Percentiles rank a stretch among this genome's conserved stretches.
phyloP scores from a whole-genome alignment of 2,888 invertebrate genomes.

The Oscheius onirici region DNA sequence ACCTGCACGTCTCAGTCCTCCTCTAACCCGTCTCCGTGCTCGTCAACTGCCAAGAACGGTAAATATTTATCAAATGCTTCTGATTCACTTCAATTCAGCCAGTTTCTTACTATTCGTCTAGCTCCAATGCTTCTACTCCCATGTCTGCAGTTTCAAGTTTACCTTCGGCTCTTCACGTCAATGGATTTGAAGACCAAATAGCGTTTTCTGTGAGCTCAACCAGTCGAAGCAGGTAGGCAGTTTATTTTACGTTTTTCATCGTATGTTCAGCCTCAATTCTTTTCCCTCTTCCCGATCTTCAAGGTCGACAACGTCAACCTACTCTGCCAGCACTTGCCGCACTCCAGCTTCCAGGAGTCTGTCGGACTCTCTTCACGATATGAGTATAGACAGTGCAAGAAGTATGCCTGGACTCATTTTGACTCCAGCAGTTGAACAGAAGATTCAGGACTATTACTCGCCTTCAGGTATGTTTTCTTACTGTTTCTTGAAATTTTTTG shows the following conservation, averaged over 20 bases:
- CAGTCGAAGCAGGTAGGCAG: neutral
- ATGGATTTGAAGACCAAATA: slow-evolving; percentile 21
- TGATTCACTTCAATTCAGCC: neutral
- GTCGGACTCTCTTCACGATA: neutral
- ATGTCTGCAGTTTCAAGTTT: neutral
- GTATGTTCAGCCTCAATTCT: too few species aligned
- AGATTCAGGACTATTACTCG: neutral
- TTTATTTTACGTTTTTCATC: neutral
- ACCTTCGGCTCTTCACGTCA: slow-evolving; percentile 17
- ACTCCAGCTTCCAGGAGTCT: neutral
- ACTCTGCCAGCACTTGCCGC: neutral
- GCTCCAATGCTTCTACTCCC: neutral
- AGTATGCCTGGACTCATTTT: slow-evolving; percentile 7
- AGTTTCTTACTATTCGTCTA: neutral
- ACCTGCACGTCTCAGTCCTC: neutral
- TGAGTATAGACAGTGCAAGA: neutral
- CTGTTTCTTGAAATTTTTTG: neutral
- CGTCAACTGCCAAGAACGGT: too few species aligned
- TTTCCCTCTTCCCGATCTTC: neutral
- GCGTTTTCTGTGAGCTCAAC: neutral
- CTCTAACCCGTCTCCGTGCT: too few species aligned
- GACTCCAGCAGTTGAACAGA: slow-evolving; percentile 9
- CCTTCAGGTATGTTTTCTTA: neutral
- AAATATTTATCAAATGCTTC: too few species aligned
- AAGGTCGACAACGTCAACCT: neutral